Evolutionary conservation across 1,140 invertebrate genomes (phyloP).

Genomic region (Eupristina koningsbergeri): DNA sequence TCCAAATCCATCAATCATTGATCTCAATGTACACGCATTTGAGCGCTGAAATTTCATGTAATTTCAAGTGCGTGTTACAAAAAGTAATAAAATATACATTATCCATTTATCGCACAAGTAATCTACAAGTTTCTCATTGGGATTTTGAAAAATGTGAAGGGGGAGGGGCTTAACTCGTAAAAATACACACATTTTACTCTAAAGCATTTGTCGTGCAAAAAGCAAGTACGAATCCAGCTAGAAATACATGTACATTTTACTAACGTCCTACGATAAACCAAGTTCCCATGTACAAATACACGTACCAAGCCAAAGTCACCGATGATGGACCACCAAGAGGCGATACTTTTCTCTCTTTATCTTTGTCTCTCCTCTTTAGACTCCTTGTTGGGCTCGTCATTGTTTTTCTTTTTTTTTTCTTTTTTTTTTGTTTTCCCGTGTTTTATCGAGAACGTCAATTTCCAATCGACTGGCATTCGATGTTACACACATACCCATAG

Average conservation of each 20-base stretch:
- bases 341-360: not conserved
- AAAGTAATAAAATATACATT: not conserved
- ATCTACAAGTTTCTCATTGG: not conserved
- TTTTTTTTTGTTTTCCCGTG: not conserved
- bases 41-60: not conserved
- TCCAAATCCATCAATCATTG: not conserved
- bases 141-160: not conserved
- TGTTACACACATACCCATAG: not conserved
- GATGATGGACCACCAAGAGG: not conserved
- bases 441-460: constrained; percentile 52
- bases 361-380: too few relatives aligned
- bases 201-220: not conserved
- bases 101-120: not conserved
- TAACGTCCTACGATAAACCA: not conserved
- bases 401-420: not conserved
- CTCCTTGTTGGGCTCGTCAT: not conserved
- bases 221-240: not conserved
- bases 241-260: constrained; percentile 11
- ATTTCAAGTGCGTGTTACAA: not conserved
- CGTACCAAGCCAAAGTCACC: not conserved
- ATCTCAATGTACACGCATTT: not conserved
- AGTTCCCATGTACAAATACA: too few relatives aligned
- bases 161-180: not conserved
- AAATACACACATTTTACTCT: not conserved
- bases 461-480: constrained; percentile 45